Base-by-base conservation (phyloP, 1,140 invertebrate species). In the Manduca sexta region DNA sequence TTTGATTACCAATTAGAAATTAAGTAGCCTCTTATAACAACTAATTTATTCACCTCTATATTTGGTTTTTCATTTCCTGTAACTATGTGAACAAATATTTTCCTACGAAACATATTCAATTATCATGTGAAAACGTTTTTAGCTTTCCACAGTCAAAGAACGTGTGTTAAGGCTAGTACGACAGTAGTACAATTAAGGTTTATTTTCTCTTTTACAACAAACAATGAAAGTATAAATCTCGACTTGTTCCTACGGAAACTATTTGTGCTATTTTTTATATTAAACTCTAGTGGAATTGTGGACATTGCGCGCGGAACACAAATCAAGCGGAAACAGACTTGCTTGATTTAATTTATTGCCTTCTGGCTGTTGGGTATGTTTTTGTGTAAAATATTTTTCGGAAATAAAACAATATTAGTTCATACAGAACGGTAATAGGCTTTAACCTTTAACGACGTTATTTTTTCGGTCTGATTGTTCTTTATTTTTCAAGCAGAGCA, bases 301-400 rank as follows among this genome's bases (percentile, higher is more conserved):
- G n/a, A 29, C 40, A 26, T 14, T 7, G 16, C 11, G 14, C 17
- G 14, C 14, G 16, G 11, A 4, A 42, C 40, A 42, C 40, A 42
- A 42, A 42, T 42, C 40, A 42, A 6, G 17, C 11, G 40, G n/a
- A 42, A 26, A 7, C 40, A 42, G 6, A 21, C 40, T 42, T 29
- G 15, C n/a, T 29, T n/a, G 40, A 21, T n/a, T 18, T 42, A 42
- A 26, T 42, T 35, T 14, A 12, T 35, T 12, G n/a, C 14, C 14
- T 35, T 11, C 14, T 14, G 34, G 6, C 14, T 35, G n/a, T 35
- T 35, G 34, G 12, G 1, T 14, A 4, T 35, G 14, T 35, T 35
- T 35, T 12, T 35, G 34, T n/a, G 14, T 14, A 6, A 11, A 14
- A 6, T 4, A 12, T 6, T 10, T 13, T 35, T 35, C 14, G 2